Base-by-base conservation (phyloP, 2,113 vertebrate genomes). In the Nettapus auritus region DNA sequence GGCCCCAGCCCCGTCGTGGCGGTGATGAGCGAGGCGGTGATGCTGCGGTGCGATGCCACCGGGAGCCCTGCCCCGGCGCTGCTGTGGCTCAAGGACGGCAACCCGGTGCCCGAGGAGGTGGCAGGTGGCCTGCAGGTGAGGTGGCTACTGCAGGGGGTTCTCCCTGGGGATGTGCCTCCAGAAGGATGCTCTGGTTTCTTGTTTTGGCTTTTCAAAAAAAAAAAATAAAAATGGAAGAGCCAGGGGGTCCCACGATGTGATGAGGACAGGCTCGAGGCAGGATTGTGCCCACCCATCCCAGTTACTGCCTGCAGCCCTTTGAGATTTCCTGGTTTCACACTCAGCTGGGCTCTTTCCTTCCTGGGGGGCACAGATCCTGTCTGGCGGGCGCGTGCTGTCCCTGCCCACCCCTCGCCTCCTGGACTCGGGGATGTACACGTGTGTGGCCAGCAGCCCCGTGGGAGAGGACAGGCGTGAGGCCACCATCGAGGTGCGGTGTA, bases 21-120 rank as follows among this genome's bases (percentile, higher is more conserved):
- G 18, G 97, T 98, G 70, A 93, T 98, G 46, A 97, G 97, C 1
- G 97, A 98, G 69, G 96, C 98, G 0, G 97, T 97, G 63, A 97
- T 97, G 3, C 98, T 99, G 67, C 96, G 97, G 83, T 99, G 99
- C 9, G 94, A 99, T 2, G 98, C 98, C 3, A 97, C 97, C 0
- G 99, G 99, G 11, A 95, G 85, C n/a, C 99, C 99, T 40, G 75
- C 88, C 33, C 99, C 99, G 11, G 97, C 86, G 4, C 97, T 99
- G 91, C 97, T 98, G 79, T 99, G 99, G 99, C 94, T 99, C 57
- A 99, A 99, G 93, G 98, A 99, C 28, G 98, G 98, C 94, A 98
- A 98, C 23, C 98, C 98, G 1, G 98, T 99, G 96, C 98, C 98
- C 80, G 25, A 66, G 33, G 81, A 46, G 34, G 71, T 62, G 93